Base-by-base conservation (phyloP, 2,113 vertebrate species). In the Pleuronectes platessa region DNA sequence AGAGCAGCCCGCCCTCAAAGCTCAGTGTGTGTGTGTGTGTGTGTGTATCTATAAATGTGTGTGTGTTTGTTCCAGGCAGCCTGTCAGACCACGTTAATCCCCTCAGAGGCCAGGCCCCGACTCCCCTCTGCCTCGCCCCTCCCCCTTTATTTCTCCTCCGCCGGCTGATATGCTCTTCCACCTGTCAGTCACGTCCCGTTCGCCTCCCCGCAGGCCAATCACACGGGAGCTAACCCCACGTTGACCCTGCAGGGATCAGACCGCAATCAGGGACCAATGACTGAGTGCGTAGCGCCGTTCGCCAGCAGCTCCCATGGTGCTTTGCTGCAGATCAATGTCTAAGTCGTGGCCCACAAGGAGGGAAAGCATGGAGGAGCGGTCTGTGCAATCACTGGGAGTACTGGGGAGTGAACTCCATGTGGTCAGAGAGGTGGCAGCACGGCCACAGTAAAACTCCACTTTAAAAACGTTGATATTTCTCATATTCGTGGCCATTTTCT, bases 1-100 rank as follows among this genome's bases (percentile, higher is more conserved):
- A 92, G 86, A 88, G 88, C 90, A 87, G 78, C 76, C 82, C 68
- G 81, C 88, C 80, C 84, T 87, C 86, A 85, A 58, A 87, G 81
- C 61, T 78, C 18, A 10, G n/a, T 76, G 45, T 77, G 47, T 75
- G 53, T 75, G 59, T 69, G 47, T 74, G 53, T 75, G 59, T 69
- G 49, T 59, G 31, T 79, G 26, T 82, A 45, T 86, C 61, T 93
- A 88, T 91, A 84, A 88, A 86, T 83, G 90, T n/a, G 24, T 79
- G 62, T 80, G 79, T 84, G 81, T 84, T 20, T 76, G 80, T 86
- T 84, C 85, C 86, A 73, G 74, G 73, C 89, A 81, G 82, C 82
- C 90, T 92, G 93, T 94, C 93, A 90, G 89, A 84, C 89, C 71
- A 58, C 65, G 90, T 95, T 93, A 94, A 93, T 94, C 91, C 88